Evolutionary conservation across 2,797 vertebrate genomes (phyloP), one percentile per base, ranked within the genome.

Genomic region (Hirundo rustica): DNA sequence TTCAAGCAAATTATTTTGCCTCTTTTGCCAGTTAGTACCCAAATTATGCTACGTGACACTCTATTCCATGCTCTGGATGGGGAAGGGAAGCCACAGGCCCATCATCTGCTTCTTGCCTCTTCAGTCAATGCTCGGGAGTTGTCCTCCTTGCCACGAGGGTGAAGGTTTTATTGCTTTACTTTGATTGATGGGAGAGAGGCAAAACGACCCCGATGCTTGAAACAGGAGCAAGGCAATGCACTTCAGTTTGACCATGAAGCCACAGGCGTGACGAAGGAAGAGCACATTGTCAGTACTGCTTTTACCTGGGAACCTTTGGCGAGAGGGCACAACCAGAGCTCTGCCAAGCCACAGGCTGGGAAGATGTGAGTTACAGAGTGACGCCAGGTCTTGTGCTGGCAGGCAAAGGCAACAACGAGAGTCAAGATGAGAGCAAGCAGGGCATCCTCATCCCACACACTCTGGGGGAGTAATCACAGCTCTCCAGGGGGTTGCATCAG

Each of bases 121-220:
- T 54, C 51, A 50, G 74, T 68, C 4, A 3, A 18, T 4, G 32
- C 54, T 71, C 0, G 3, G 58, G 48, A 2, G 0, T 81, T 48
- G 71, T 62, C 55, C 64, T 44, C 60, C 71, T 73, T 19, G 48
- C 80, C 38, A 21, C 0, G 0, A 86, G 73, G 62, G 48, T 50
- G 93, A 95, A 93, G 83, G 74, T 64, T 96, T 95, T 93, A 93
- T 82, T 93, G 71, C 74, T 96, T 91, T 93, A 42, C 73, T 95
- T 79, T 88, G 93, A 93, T 94, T 66, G 73, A 79, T 93, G 5
- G 15, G 60, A 2, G 3, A 55, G 85, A 74, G 29, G 38, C 11
- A 27, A 65, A 92, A 60, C 0, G 1, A 47, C 47, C 57, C 45
- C 0, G 1, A 36, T 48, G 61, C 38, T 83, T 20, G 77, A 87